phyloP scores from a whole-genome alignment of 2,888 invertebrate species.

The Dolichopus griseipennis region DNA sequence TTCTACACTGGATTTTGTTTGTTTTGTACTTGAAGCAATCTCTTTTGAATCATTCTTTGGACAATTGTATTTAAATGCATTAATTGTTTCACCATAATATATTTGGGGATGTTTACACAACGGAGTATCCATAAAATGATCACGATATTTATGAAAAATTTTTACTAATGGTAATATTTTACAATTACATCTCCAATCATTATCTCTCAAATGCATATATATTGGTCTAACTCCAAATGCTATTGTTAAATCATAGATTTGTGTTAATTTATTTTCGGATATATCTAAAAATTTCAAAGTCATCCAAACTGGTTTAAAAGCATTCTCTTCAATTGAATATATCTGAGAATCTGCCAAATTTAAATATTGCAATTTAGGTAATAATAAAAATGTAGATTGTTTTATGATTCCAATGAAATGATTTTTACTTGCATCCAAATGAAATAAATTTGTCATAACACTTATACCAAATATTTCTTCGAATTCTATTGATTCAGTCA shows the following conservation, averaged over 20 bases:
- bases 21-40: neutral
- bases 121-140: slow-evolving; percentile 28
- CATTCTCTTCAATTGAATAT: slow-evolving; percentile 27
- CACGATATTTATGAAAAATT: slow-evolving; percentile 23
- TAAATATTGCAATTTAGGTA: slow-evolving; percentile 29
- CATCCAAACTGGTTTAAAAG: slow-evolving; percentile 27
- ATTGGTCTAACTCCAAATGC: slow-evolving; percentile 19
- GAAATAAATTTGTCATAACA: slow-evolving; percentile 24
- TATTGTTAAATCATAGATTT: slow-evolving; percentile 24
- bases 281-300: slow-evolving; percentile 29
- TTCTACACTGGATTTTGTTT: neutral
- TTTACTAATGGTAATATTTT: slow-evolving; percentile 24
- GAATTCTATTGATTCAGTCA: slow-evolving; percentile 23
- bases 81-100: slow-evolving; percentile 27
- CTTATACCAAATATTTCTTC: slow-evolving; percentile 29
- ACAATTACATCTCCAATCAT: slow-evolving; percentile 34
- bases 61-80: slow-evolving; percentile 21
- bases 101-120: slow-evolving; percentile 30
- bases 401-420: slow-evolving; percentile 27
- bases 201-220: slow-evolving; percentile 28
- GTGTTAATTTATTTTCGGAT: slow-evolving; percentile 29
- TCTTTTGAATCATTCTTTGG: neutral
- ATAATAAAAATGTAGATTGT: slow-evolving; percentile 25
- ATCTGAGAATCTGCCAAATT: slow-evolving; percentile 27
- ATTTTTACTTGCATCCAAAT: slow-evolving; percentile 33